Evolutionary conservation across 1,140 invertebrate species (phyloP).

Genomic region (Metaphire vulgaris): DNA sequence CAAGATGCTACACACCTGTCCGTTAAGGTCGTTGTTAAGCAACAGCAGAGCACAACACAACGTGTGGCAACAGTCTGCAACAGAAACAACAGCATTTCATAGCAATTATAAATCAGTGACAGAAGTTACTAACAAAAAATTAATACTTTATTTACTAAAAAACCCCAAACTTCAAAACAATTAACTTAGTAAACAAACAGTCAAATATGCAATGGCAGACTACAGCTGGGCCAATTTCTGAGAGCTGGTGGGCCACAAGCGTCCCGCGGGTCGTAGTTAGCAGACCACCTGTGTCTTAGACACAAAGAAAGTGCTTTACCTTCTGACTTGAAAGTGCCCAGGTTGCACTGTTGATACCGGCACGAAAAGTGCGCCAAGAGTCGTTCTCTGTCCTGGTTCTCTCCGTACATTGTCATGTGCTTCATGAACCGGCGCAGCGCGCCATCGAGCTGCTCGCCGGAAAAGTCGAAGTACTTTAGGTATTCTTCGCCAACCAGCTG

Average conservation of each 20-base stretch:
- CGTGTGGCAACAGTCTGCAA: conserved; percentile 91
- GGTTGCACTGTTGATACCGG: conserved; percentile 90
- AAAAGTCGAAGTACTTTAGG: conserved; percentile 87
- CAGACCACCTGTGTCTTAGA: too few relatives aligned
- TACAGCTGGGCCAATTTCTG: too few relatives aligned
- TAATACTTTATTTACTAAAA: too few relatives aligned
- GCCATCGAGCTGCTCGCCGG: conserved; percentile 76
- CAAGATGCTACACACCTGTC: conserved; percentile 54
- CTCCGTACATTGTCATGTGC: conserved; percentile 85
- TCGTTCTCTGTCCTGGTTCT: conserved; percentile 92
- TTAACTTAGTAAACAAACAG: too few relatives aligned
- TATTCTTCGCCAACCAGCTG: conserved; percentile 95
- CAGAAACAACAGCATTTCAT: conserved; percentile 33
- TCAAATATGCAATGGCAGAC: too few relatives aligned
- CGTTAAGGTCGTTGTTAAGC: conserved; percentile 95
- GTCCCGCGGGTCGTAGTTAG: too few relatives aligned
- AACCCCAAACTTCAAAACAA: too few relatives aligned
- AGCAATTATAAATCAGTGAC: too few relatives aligned
- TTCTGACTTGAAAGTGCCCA: conserved; percentile 84
- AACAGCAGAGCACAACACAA: conserved; percentile 98
- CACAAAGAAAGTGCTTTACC: conserved; percentile 64
- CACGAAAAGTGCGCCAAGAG: conserved; percentile 94
- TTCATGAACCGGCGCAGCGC: conserved; percentile 87
- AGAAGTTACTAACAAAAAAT: too few relatives aligned
- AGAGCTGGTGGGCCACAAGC: too few relatives aligned